Base-by-base conservation (phyloP, 2,113 vertebrate species). In the Ornithorhynchus anatinus region DNA sequence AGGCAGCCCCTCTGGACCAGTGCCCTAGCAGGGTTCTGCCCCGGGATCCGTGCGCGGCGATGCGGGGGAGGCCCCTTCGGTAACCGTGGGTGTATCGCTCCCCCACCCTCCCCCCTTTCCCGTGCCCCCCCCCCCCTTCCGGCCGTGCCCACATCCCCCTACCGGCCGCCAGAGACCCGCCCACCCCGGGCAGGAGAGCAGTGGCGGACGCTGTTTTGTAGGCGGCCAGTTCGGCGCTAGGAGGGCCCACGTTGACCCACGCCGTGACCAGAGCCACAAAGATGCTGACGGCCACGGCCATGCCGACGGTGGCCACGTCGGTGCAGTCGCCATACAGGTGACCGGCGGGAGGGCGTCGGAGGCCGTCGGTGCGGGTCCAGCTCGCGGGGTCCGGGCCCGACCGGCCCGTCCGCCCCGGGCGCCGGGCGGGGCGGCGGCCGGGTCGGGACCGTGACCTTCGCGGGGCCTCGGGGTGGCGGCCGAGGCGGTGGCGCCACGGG, bases 261-360 rank as follows among this genome's bases (percentile, higher is more conserved):
- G 98, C 98, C 78, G 98, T 99, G 78, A 99, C 97, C 11, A 95
- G 96, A 93, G 98, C 98, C 63, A 99, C 98, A 53, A 99, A 99
- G 91, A 99, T 99, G 98, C 93, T 99, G 69, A 99, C 98, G 1
- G 98, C 98, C 68, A 99, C 98, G 19, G 97, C 98, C 57, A 99
- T 99, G 98, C 98, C 98, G 10, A 98, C 97, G 0, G 98, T 99
- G 56, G 98, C 98, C 77, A 99, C 98, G 1, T 99, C 98, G 71
- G 98, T 99, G 75, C 97, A 99, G 79, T 99, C 98, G 85, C 98
- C 98, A 45, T 99, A 98, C 89, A 97, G 98, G 98, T 97, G 90
- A 82, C 85, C 51, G 14, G 65, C 8, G 11, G 5, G 17, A 20
- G n/a, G n/a, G n/a, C n/a, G n/a, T n/a, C n/a, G n/a, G n/a, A n/a